These are phyloP conservation scores for Ramazzottius varieornatus DNA, from an alignment of 2,888 invertebrate species.

Conservation along the genomic window DNA sequence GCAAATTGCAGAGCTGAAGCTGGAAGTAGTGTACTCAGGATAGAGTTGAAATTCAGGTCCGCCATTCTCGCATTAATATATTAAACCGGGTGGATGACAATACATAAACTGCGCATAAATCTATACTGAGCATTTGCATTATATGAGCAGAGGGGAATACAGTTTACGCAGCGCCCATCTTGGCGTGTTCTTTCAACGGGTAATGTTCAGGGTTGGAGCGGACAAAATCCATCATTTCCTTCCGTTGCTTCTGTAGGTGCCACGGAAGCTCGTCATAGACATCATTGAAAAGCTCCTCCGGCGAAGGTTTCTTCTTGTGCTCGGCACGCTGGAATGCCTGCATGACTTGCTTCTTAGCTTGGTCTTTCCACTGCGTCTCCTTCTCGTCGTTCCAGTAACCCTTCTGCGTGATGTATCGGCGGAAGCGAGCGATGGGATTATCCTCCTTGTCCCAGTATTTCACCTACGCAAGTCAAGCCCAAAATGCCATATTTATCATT, in stretches of 20 bases:
- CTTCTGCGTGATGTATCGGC: constrained; percentile 46
- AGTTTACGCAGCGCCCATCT: not conserved
- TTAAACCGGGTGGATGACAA: no score
- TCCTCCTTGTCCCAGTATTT: constrained; percentile 48
- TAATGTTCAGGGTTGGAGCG: constrained; percentile 56
- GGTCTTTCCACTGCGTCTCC: constrained; percentile 41
- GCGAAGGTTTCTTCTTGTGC: constrained; percentile 52
- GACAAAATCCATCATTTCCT: constrained; percentile 53
- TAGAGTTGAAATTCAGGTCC: no score
- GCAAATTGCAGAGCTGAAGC: no score
- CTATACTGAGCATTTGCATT: no score
- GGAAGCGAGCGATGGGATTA: constrained; percentile 55
- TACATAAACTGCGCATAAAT: no score
- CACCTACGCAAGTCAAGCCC: no score
- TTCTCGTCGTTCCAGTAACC: constrained; percentile 51
- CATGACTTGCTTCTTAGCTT: constrained; percentile 40
- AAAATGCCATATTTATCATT: no score
- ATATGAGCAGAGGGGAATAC: no score
- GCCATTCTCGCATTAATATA: no score
- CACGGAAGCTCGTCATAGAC: constrained; percentile 62
- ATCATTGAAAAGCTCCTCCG: constrained; percentile 66
- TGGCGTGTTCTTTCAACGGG: constrained; percentile 33
- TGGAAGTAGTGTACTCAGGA: no score
- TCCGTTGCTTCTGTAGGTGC: constrained; percentile 52
- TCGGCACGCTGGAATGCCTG: constrained; percentile 56